Evolutionary conservation across 2,797 vertebrate species (phyloP), one percentile per base, ranked within the genome.

Genomic region (Epinephelus awoara): DNA sequence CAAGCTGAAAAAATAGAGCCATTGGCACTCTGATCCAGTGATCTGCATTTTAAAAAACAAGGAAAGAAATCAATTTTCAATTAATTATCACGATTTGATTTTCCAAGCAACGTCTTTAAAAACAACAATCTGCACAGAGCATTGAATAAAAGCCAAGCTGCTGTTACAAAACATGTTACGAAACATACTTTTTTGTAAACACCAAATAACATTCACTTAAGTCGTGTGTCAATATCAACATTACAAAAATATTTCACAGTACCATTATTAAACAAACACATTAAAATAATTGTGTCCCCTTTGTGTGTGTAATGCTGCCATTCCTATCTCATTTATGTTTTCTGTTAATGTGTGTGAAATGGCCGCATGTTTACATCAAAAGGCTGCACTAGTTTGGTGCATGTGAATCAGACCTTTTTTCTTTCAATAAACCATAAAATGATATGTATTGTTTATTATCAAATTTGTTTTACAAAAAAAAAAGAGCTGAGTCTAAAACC

Each of bases 191-290:
- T 34, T 34, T 34, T 34, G 34, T 34, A 34, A 34, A 68, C 66
- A 70, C 23, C 40, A 55, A 15, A 55, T 13, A 12, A 63, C 10
- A 13, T 57, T 56, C 25, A 77, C n/a, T 38, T 21, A 21, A 38
- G 38, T 27, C 4, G 1, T 6, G 3, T 68, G 50, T 42, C 40
- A 13, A 75, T 51, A 58, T 17, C 18, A 47, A 49, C 23, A 42
- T 50, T 52, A 84, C 67, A 75, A 23, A 67, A 67, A 61, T 34
- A 75, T 54, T 17, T 11, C 17, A 80, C 61, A n/a, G 46, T 27
- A 72, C 17, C 6, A 67, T 76, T 23, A 67, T 76, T 23, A 50
- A 58, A 21, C 29, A 66, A 81, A 76, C 25, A 72, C 29, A 52
- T 40, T 34, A 21, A 50, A 58, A 50, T 34, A 34, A 34, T 8